Conservation (phyloP, 2,888 invertebrate species). For the Temnothorax unifasciatus region DNA sequence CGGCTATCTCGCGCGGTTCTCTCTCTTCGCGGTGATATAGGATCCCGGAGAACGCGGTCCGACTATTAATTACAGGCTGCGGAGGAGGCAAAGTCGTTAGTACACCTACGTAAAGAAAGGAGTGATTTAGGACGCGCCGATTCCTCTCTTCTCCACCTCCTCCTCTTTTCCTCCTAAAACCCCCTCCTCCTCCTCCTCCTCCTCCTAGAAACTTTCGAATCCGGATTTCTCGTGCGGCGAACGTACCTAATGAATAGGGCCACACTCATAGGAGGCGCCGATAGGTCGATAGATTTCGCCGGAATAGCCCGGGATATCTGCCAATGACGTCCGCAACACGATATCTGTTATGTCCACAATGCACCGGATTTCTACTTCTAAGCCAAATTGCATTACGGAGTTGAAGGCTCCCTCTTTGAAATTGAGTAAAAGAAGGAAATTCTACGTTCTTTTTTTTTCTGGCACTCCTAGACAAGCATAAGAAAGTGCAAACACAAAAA, state of each 20-base stretch:
- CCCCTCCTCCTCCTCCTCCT: too few species aligned
- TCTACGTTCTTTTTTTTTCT: background rate
- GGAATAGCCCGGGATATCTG: constrained; percentile 18
- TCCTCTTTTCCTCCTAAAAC: background rate
- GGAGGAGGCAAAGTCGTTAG: constrained; percentile 70
- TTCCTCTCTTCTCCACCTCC: constrained; percentile 10
- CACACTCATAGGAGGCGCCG: constrained; percentile 23
- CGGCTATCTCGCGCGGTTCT: constrained; percentile 37
- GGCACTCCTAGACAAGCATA: background rate
- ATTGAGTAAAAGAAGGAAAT: background rate
- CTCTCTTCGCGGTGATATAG: constrained; percentile 63
- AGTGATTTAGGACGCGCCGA: constrained; percentile 67
- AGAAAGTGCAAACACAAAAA: background rate
- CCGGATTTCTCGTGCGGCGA: constrained; percentile 46
- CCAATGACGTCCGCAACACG: constrained; percentile 44
- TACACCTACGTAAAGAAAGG: constrained; percentile 71
- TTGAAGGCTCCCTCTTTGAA: background rate
- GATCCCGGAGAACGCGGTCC: constrained; percentile 64
- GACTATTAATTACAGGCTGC: constrained; percentile 74
- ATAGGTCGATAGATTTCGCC: constrained; percentile 49
- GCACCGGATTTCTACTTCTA: background rate
- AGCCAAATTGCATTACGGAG: constrained; percentile 23
- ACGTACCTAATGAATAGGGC: constrained; percentile 46
- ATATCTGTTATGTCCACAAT: constrained; percentile 38
- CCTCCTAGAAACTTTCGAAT: constrained; percentile 63